Evolutionary conservation across 1,140 invertebrate genomes (phyloP).

Genomic region (Galleria mellonella): DNA sequence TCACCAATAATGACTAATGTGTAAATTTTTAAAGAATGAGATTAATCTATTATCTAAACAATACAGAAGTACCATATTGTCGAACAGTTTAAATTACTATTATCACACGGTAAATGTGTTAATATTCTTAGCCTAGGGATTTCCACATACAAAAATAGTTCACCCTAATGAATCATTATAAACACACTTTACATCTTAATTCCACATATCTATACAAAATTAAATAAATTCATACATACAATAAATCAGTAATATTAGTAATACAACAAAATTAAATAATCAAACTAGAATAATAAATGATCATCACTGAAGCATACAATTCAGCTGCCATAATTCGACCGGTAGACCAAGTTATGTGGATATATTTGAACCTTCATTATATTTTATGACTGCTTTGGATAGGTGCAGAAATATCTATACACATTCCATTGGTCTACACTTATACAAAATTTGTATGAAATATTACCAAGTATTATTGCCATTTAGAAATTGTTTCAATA

Average conservation of each 20-base stretch:
- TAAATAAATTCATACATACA: background rate
- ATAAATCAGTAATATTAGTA: background rate
- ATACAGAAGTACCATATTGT: too few relatives aligned
- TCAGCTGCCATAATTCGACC: background rate
- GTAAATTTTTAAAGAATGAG: background rate
- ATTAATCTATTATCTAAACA: too few relatives aligned
- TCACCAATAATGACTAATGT: constrained; percentile 1
- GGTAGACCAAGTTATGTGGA: too few relatives aligned
- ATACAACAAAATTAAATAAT: background rate
- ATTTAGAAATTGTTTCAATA: constrained; percentile 6
- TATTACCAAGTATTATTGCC: constrained; percentile 4
- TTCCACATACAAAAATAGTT: constrained; percentile 71
- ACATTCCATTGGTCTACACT: constrained; percentile 1
- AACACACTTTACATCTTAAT: constrained; percentile 26
- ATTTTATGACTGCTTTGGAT: too few relatives aligned
- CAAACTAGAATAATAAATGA: background rate
- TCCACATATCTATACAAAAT: background rate
- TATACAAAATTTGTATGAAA: background rate
- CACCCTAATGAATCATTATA: constrained; percentile 55
- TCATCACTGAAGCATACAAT: constrained; percentile 3
- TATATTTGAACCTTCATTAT: too few relatives aligned
- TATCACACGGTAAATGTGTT: constrained; percentile 52
- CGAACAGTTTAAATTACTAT: constrained; percentile 18
- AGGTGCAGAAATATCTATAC: background rate
- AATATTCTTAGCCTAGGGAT: constrained; percentile 49